Evolutionary conservation across 1,140 invertebrate species (phyloP).

Genomic region (Pseudomyrmex concolor): DNA sequence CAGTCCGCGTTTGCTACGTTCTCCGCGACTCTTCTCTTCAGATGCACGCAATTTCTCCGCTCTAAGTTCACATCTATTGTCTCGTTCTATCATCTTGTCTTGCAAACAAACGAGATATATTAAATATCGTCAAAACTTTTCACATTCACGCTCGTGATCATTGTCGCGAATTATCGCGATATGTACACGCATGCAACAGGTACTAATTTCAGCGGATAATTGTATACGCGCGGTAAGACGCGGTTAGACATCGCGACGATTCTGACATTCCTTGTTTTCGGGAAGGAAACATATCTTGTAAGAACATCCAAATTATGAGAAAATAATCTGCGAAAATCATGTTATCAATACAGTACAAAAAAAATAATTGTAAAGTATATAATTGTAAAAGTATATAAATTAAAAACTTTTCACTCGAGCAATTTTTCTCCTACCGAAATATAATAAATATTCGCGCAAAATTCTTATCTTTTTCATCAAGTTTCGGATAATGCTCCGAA

Average conservation of each 20-base stretch:
- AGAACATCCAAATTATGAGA: slow-evolving; percentile 2
- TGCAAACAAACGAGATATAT: background rate
- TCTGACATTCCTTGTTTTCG: slow-evolving; percentile 1
- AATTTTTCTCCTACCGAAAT: background rate
- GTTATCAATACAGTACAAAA: background rate
- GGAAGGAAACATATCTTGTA: slow-evolving; percentile 30
- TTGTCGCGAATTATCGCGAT: slow-evolving; percentile 1
- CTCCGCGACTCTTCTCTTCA: slow-evolving; percentile 24
- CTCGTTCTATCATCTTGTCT: background rate
- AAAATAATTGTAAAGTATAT: slow-evolving; percentile 20
- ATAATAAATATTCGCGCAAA: background rate
- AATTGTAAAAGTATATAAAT: slow-evolving; percentile 36
- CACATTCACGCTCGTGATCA: slow-evolving; percentile 20
- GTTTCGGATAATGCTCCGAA: background rate
- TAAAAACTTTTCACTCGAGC: background rate
- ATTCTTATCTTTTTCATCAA: slow-evolving; percentile 12
- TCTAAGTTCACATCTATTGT: background rate
- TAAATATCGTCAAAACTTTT: background rate
- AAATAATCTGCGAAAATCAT: slow-evolving; percentile 1
- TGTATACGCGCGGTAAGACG: slow-evolving; percentile 32
- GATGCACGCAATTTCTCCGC: slow-evolving; percentile 14
- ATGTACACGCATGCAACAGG: slow-evolving; percentile 67
- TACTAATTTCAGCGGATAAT: slow-evolving; percentile 72
- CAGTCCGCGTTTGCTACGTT: slow-evolving; percentile 32
- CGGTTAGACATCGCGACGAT: slow-evolving; percentile 6